Evolutionary conservation across 2,888 invertebrate genomes (phyloP).

Genomic region (Cacoxenus indagator): DNA sequence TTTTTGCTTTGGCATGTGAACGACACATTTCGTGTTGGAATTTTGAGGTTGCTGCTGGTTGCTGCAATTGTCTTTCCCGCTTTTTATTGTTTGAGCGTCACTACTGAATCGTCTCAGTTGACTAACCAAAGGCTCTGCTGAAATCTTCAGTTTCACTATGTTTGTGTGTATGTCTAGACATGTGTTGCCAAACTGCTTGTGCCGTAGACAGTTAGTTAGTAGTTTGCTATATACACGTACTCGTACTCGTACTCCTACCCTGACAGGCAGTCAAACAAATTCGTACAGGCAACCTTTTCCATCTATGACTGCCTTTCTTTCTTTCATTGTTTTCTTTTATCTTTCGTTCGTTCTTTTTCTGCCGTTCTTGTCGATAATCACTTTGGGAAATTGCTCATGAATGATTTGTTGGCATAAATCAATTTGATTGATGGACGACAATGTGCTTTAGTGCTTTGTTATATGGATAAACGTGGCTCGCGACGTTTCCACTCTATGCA

Average conservation of each 20-base stretch:
- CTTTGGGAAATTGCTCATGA: constrained; percentile 65
- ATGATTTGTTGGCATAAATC: constrained; percentile 66
- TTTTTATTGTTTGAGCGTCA: background rate
- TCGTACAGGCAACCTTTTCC: background rate
- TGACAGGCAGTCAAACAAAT: constrained; percentile 7
- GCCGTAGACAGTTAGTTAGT: constrained; percentile 50
- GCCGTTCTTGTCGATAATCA: constrained; percentile 53
- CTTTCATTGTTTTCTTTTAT: background rate
- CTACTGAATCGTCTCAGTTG: background rate
- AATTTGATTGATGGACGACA: constrained; percentile 63
- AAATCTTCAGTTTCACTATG: constrained; percentile 6
- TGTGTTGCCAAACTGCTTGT: constrained; percentile 59
- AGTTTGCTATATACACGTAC: background rate
- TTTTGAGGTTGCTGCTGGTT: background rate
- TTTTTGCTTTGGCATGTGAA: background rate
- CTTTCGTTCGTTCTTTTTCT: background rate
- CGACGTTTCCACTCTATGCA: background rate
- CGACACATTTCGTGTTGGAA: background rate
- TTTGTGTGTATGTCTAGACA: constrained; percentile 48
- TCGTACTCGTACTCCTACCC: background rate
- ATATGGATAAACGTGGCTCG: background rate
- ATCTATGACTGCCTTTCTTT: constrained; percentile 37
- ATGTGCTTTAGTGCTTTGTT: constrained; percentile 59
- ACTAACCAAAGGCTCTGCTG: background rate
- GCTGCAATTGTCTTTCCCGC: background rate